A percentile compares a stretch with the other conserved stretches of the same genome.
phyloP scores from a whole-genome alignment of 2,888 invertebrate genomes.

The Augochlorella aurata region DNA sequence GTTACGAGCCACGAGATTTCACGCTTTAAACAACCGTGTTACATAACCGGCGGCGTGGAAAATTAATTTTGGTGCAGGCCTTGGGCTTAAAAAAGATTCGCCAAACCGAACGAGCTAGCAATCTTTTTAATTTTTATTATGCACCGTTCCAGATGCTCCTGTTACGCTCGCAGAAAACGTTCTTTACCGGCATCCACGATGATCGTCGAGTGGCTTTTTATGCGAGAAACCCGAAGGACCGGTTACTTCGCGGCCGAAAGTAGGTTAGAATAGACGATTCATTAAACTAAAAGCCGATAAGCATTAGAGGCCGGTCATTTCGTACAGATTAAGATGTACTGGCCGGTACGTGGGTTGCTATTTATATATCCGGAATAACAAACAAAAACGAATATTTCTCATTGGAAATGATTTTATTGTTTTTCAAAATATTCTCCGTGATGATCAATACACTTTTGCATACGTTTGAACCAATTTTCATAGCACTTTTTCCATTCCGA shows the following conservation, averaged over 20 bases:
- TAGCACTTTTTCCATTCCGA: too few relatives aligned
- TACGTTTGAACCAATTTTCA: too few relatives aligned
- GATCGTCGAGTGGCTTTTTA: background rate
- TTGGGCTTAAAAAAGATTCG: background rate
- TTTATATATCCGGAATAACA: too few relatives aligned
- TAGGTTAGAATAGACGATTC: background rate
- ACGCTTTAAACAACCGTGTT: conserved; percentile 10
- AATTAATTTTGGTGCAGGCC: background rate
- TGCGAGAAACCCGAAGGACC: background rate
- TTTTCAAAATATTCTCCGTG: too few relatives aligned
- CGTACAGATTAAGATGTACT: background rate
- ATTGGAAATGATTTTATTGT: too few relatives aligned
- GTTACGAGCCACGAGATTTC: conserved; percentile 14
- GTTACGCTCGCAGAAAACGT: background rate
- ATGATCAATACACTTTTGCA: too few relatives aligned
- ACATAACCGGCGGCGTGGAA: conserved; percentile 15
- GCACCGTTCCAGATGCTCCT: background rate
- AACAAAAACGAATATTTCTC: too few relatives aligned
- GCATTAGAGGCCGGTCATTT: background rate
- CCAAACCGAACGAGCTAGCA: background rate
- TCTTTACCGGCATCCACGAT: background rate
- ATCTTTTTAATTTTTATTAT: background rate
- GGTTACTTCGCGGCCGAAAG: background rate
- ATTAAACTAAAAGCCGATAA: background rate
- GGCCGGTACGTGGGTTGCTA: too few relatives aligned